Conservation (phyloP, 1,140 invertebrate genomes). For the Epicauta chinensis region DNA sequence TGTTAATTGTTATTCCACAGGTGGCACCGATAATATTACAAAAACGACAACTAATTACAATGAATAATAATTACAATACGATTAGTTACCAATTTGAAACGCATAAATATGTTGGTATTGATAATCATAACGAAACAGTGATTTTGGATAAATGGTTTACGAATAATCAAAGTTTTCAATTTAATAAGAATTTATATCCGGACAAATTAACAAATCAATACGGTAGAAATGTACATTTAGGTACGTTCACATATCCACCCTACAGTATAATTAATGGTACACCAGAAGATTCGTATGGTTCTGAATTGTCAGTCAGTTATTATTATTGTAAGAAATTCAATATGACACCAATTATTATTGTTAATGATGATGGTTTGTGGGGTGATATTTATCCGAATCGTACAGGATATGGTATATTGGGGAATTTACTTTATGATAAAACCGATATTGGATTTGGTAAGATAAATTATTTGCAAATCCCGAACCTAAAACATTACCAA, state of each 20-base stretch:
- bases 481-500: too few species aligned
- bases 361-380: constrained; percentile 49
- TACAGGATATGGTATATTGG: constrained; percentile 51
- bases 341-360: constrained; percentile 45
- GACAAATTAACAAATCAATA: constrained; percentile 32
- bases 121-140: constrained; percentile 9
- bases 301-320: constrained; percentile 39
- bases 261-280: constrained; percentile 31
- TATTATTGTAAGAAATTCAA: constrained; percentile 44
- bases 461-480: too few species aligned
- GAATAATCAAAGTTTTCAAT: constrained; percentile 23
- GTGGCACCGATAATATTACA: background rate
- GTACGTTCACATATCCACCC: constrained; percentile 30
- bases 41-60: too few species aligned
- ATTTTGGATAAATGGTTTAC: constrained; percentile 31
- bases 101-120: constrained; percentile 27
- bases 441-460: constrained; percentile 51
- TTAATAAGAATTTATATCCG: constrained; percentile 26
- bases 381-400: constrained; percentile 52
- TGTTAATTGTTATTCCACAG: constrained; percentile 15
- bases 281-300: constrained; percentile 38
- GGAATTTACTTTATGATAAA: constrained; percentile 50
- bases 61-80: background rate
- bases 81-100: constrained; percentile 21
- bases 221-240: constrained; percentile 23